Evolutionary conservation across 2,113 vertebrate genomes (phyloP).

Genomic region (Isichthys henryi): DNA sequence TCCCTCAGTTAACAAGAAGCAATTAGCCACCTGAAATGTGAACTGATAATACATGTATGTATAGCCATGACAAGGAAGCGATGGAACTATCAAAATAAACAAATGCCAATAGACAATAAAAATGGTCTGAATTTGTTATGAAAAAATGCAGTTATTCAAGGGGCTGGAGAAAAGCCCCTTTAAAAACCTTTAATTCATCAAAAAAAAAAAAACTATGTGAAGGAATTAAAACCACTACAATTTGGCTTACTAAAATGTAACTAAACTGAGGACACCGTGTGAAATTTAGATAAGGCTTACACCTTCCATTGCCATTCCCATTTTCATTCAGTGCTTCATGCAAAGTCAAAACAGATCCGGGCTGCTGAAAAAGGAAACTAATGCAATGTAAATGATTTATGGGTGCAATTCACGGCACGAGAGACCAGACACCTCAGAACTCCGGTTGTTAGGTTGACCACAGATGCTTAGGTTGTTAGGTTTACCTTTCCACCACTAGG

Average conservation of each 20-base stretch:
- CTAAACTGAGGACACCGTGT: background rate
- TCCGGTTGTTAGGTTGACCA: background rate
- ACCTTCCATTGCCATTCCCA: background rate
- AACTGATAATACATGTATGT: background rate
- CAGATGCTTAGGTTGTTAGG: background rate
- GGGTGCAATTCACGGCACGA: background rate
- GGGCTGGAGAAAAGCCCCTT: background rate
- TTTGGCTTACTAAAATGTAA: background rate
- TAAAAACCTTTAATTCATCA: background rate
- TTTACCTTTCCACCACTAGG: constrained; percentile 35
- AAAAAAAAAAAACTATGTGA: background rate
- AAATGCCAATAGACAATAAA: background rate
- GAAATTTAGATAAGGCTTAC: background rate
- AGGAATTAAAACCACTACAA: background rate
- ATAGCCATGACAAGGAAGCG: background rate
- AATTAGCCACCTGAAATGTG: background rate
- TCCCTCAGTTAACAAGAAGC: background rate
- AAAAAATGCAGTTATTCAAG: background rate
- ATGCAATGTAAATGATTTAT: background rate
- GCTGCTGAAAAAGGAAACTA: background rate
- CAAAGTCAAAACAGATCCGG: background rate
- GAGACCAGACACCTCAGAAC: background rate
- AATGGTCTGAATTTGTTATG: background rate
- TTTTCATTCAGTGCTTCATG: background rate
- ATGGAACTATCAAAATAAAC: background rate